Base-by-base conservation (phyloP, 2,888 invertebrate genomes). In the Leptura quadrifasciata region DNA sequence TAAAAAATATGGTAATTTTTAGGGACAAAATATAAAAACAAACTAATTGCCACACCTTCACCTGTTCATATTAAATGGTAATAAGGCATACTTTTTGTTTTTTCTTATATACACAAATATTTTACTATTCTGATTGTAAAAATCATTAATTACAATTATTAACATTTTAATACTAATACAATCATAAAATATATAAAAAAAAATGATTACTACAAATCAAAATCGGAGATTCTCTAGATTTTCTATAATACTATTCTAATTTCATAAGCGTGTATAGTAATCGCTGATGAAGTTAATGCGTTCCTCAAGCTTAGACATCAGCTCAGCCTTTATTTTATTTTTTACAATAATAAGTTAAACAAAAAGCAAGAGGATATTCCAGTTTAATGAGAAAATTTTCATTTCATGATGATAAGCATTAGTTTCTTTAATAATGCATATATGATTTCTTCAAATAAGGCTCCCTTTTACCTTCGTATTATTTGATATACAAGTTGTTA, bases 1-100 rank as follows among this genome's bases (percentile, higher is more conserved):
- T 47, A 15, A n/a, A n/a, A 47, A 47, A 47, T n/a, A 47, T n/a
- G n/a, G n/a, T 47, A 47, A 47, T 47, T 47, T 39, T 47, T 39
- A 15, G 15, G 47, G n/a, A 47, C 3, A 47, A 47, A 15, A 47
- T 47, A n/a, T 2, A 15, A 12, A 47, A 47, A n/a, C 17, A 47
- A 47, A 31, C 6, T 6, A 31, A 47, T 4, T 47, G n/a, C 5
- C n/a, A n/a, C 47, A n/a, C 47, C 47, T 47, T 5, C 47, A n/a
- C 47, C 39, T 39, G 1, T 31, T 39, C 15, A n/a, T 47, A 4
- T 47, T 47, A 47, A 47, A 47, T 47, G n/a, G 47, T 47, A 47
- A 47, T 47, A 47, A 47, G 47, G 47, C 47, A 47, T n/a, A n/a
- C 5, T 47, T 47, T n/a, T 47, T 47, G 15, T 47, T 47, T 47